A percentile compares a stretch with the other conserved stretches of the same genome.
Evolutionary conservation across 2,888 invertebrate species (phyloP).

Genomic region (Bimastos eiseni): DNA sequence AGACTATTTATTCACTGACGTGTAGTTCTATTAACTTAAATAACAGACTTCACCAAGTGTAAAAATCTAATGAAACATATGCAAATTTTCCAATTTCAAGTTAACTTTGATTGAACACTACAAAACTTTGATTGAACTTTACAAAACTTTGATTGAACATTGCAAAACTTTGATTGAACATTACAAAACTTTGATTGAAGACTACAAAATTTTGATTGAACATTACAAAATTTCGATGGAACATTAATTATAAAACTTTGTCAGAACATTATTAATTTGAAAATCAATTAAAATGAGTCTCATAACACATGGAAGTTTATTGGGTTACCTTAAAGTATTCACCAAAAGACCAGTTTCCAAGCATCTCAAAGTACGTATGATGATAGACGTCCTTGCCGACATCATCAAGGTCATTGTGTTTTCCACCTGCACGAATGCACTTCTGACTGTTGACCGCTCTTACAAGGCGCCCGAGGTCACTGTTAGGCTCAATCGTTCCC

Average conservation of each 20-base stretch:
- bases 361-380: conserved; percentile 99
- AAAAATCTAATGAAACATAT: neutral
- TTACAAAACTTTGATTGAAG: neutral
- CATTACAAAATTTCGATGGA: neutral
- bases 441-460: conserved; percentile 95
- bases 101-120: neutral
- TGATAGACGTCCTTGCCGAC: conserved; percentile 99
- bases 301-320: neutral
- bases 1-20: no score
- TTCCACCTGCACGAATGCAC: conserved; percentile 97
- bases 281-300: neutral
- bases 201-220: no score
- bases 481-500: conserved; percentile 92
- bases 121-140: no score
- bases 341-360: conserved; percentile 99
- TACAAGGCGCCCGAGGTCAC: conserved; percentile 85
- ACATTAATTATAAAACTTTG: neutral
- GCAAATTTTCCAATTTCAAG: no score
- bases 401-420: conserved; percentile 99
- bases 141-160: no score
- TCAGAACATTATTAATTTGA: neutral
- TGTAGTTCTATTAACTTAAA: neutral
- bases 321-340: conserved; percentile 87
- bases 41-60: neutral
- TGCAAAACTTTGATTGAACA: no score